phyloP scores from a whole-genome alignment of 2,113 vertebrate species.

The Neolamprologus hecqui region DNA sequence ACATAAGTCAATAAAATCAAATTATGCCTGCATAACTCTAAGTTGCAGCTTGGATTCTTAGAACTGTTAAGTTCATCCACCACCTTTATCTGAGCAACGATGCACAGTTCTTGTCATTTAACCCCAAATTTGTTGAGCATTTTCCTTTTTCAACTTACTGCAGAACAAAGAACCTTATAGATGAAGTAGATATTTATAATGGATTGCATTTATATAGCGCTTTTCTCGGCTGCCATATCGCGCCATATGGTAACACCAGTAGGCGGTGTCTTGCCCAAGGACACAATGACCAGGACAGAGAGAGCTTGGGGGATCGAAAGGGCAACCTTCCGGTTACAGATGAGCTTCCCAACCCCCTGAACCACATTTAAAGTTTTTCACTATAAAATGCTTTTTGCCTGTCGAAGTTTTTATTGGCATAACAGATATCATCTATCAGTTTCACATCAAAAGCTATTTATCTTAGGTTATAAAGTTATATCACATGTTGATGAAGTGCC shows the following conservation, averaged over 20 bases:
- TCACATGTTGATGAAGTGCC: background rate
- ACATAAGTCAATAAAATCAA: background rate
- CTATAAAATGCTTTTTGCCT: background rate
- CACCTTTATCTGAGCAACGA: background rate
- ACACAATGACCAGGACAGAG: background rate
- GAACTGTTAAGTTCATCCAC: background rate
- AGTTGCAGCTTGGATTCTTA: background rate
- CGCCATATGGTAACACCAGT: rapidly evolving
- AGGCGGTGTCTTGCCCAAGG: background rate
- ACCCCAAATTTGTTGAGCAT: background rate
- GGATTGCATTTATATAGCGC: background rate
- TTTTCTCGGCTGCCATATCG: background rate
- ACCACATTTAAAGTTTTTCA: background rate
- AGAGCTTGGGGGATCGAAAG: background rate
- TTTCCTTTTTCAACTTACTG: background rate
- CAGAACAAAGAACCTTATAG: background rate
- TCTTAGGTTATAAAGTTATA: background rate
- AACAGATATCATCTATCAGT: background rate
- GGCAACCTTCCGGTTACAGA: background rate
- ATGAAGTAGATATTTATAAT: background rate
- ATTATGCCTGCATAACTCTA: background rate
- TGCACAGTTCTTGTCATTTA: background rate
- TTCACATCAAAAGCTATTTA: background rate
- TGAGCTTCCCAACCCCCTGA: background rate
- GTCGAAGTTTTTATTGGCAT: background rate